These are phyloP conservation scores for Timandra comae DNA, from an alignment of 2,888 invertebrate genomes.

Conservation along the genomic window DNA sequence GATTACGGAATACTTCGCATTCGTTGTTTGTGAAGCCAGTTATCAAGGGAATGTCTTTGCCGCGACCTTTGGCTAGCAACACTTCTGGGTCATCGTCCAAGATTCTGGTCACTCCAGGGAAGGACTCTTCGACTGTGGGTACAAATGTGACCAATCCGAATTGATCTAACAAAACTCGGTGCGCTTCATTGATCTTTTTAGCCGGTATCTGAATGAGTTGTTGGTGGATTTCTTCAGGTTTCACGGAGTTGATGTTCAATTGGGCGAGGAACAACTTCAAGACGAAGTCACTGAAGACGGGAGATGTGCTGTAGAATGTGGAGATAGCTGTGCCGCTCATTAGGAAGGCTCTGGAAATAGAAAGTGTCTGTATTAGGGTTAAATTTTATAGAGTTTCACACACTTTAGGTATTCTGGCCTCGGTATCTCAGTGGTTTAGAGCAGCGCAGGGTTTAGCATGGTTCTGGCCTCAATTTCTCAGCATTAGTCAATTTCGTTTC, in stretches of 20 bases:
- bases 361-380: too few relatives aligned
- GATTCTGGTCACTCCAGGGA: constrained; percentile 46
- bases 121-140: constrained; percentile 50
- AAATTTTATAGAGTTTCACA: too few relatives aligned
- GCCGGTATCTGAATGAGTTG: constrained; percentile 42
- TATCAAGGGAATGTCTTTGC: constrained; percentile 47
- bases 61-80: constrained; percentile 41
- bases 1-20: constrained; percentile 48
- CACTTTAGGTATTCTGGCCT: too few relatives aligned
- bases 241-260: constrained; percentile 58
- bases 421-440: too few relatives aligned
- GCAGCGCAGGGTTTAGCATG: too few relatives aligned
- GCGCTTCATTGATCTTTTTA: constrained; percentile 43
- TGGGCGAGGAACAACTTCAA: constrained; percentile 39
- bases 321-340: constrained; percentile 54
- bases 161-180: constrained; percentile 35
- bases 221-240: constrained; percentile 41
- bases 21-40: constrained; percentile 54
- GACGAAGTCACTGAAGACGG: constrained; percentile 37
- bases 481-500: too few relatives aligned
- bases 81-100: constrained; percentile 52
- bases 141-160: constrained; percentile 46
- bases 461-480: too few relatives aligned
- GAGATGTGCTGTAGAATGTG: constrained; percentile 44
- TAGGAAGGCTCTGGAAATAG: constrained; percentile 51